Conservation (phyloP, 2,113 vertebrate genomes). For the Erythrolamprus reginae region DNA sequence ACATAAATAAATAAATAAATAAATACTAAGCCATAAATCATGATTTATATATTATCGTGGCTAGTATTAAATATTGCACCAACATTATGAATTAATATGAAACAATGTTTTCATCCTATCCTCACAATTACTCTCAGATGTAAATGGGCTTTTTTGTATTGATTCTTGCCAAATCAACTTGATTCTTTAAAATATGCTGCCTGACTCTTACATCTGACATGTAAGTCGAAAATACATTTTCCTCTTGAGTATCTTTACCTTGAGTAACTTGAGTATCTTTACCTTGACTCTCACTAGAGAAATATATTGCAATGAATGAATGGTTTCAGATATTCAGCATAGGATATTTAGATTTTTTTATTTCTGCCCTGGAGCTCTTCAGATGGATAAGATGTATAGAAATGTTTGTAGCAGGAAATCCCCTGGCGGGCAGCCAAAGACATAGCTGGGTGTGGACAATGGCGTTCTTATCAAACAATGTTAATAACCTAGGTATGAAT, state of each 20-base stretch:
- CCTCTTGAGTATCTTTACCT: background rate
- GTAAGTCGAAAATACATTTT: background rate
- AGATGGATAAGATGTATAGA: background rate
- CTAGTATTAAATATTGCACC: background rate
- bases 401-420: conserved; percentile 1
- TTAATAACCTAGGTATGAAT: background rate
- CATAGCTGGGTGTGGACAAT: conserved; percentile 6
- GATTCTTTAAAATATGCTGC: background rate
- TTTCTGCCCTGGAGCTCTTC: background rate
- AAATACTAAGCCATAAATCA: background rate
- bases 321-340: background rate
- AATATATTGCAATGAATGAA: background rate
- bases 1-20: too few relatives aligned
- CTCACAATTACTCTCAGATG: background rate
- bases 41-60: background rate
- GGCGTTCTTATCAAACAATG: conserved; percentile 5
- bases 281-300: background rate
- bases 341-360: background rate
- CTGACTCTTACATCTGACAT: background rate
- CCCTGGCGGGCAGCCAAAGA: conserved; percentile 2
- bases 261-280: background rate
- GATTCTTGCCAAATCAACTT: background rate
- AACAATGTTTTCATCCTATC: background rate
- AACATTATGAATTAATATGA: background rate
- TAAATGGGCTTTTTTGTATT: background rate